Conservation (phyloP, 2,113 vertebrate species). For the Clupea harengus region DNA sequence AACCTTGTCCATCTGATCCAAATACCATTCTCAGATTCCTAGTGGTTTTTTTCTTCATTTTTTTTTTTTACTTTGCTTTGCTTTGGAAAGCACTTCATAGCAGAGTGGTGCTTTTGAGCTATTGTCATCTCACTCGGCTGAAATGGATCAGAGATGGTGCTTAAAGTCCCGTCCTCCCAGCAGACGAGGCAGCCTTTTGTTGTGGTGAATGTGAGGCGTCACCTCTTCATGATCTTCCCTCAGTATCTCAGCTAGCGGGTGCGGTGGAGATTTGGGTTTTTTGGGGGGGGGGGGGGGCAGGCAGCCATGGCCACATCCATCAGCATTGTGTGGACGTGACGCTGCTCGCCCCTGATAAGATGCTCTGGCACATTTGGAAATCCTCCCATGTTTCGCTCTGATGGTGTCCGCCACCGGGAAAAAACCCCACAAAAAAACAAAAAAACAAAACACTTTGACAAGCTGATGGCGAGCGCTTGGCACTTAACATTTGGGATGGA, state of each 20-base stretch:
- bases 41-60: not conserved
- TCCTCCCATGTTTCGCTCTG: not conserved
- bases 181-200: not conserved
- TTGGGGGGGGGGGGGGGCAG: not conserved
- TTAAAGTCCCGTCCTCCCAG: not conserved
- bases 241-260: not conserved
- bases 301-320: not conserved
- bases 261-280: not conserved
- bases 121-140: not conserved
- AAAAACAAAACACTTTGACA: not conserved
- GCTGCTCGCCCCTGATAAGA: constrained; percentile 7
- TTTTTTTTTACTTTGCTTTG: not conserved
- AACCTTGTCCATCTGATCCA: not conserved
- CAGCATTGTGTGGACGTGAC: not conserved
- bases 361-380: not conserved
- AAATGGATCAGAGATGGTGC: not conserved
- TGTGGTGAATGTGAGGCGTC: not conserved
- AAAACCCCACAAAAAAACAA: not conserved
- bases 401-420: not conserved
- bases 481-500: constrained; percentile 20
- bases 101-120: not conserved
- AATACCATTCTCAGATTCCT: not conserved
- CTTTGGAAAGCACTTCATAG: not conserved
- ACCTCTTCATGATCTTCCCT: not conserved
- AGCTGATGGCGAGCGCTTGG: not conserved